Base-by-base conservation (phyloP, 2,113 vertebrate species). In the Cathartes aura region DNA sequence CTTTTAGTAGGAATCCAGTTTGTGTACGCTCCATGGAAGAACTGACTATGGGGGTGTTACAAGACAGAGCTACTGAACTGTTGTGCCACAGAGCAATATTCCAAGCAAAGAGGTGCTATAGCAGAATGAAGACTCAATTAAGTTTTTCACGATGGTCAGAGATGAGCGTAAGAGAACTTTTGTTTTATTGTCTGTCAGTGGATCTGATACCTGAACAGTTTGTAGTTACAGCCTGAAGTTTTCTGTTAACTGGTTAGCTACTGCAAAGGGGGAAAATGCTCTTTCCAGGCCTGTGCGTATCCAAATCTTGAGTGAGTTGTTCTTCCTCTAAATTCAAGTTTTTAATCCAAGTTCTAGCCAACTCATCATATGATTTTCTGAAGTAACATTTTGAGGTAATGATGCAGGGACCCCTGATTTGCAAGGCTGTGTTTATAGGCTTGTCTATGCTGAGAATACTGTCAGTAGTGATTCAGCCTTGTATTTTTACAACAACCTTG, bases 11-110 rank as follows among this genome's bases (percentile, higher is more conserved):
- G n/a, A 47, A 64, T 38, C 43, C 20, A 60, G 15, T 50, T 42
- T 59, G 15, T 43, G 5, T 78, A 1, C 38, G 23, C 34, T 76
- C 23, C 9, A 0, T 34, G 71, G 43, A 75, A 59, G 34, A 82
- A 20, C 8, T 43, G 15, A 6, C 34, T 66, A 0, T 4, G 11
- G 19, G 9, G 11, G 4, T 84, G 15, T 64, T 90, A 29, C 0
- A 10, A 38, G 32, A 40, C 22, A 56, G 34, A 74, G 38, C 79
- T 85, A 42, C 6, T 48, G 76, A 78, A 42, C 12, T 0, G 0
- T 30, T 68, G 26, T 60, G 40, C 50, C 27, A 0, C n/a, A 18
- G 53, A 64, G 53, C 52, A 87, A 23, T 50, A 55, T 24, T 81
- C 24, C 15, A 62, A 89, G 32, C 18, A 36, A 67, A 80, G 43